These are phyloP conservation scores for Bombus superbus DNA, from an alignment of 1,140 invertebrate species.

Conservation along the genomic window DNA sequence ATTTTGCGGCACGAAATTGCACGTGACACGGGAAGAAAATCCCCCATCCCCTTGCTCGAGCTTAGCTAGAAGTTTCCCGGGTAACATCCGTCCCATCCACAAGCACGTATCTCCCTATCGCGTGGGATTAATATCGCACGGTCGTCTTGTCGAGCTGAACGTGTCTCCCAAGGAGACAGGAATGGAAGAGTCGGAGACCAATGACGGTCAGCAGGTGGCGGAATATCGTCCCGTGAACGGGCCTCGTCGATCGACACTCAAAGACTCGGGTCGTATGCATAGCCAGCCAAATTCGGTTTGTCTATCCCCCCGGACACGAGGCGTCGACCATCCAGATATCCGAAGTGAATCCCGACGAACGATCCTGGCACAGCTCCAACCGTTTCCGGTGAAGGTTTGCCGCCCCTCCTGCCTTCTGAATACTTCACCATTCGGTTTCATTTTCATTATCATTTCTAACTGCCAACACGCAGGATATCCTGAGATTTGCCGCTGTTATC, in stretches of 20 bases:
- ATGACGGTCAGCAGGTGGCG: slow-evolving; percentile 34
- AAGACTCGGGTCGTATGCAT: slow-evolving; percentile 11
- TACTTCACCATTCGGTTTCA: not conserved
- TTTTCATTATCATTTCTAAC: slow-evolving; percentile 57
- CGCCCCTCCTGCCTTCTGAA: not conserved
- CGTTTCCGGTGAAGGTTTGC: slow-evolving; percentile 2
- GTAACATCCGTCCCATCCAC: slow-evolving; percentile 8
- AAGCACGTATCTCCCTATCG: not conserved
- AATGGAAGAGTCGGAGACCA: not conserved
- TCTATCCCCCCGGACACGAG: slow-evolving; percentile 22
- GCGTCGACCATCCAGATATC: slow-evolving; percentile 1
- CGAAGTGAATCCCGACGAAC: slow-evolving; percentile 24
- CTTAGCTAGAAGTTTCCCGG: not conserved
- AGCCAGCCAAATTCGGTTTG: slow-evolving; percentile 44
- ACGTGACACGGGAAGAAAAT: slow-evolving; percentile 16
- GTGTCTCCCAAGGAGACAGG: not conserved
- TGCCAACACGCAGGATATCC: slow-evolving; percentile 32
- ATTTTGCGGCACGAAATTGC: slow-evolving; percentile 19
- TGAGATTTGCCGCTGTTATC: slow-evolving; percentile 9
- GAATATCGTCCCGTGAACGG: not conserved
- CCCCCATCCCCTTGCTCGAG: not conserved
- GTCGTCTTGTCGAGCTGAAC: slow-evolving; percentile 16
- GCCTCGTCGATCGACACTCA: not conserved
- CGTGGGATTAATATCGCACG: slow-evolving; percentile 33
- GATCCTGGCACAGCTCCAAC: slow-evolving; percentile 58